Base-by-base conservation (phyloP, 1,140 invertebrate genomes). In the Yoshiicerus persimilis region DNA sequence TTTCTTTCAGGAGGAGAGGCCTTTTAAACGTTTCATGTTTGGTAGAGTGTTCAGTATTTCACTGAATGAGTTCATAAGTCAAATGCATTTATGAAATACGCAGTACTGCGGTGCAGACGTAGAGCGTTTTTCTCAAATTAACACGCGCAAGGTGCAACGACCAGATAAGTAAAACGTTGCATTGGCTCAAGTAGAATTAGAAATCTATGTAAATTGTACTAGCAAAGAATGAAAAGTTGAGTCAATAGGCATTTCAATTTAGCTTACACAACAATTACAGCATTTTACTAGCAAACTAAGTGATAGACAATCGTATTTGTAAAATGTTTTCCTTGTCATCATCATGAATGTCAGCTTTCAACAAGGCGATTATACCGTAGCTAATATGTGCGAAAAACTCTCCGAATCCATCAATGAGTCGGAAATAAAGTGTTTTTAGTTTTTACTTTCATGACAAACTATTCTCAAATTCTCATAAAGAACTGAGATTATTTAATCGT, bases 121-220 rank as follows among this genome's bases (percentile, higher is more conserved):
- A 66, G 16, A 25, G 34, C 56, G 13, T 34, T 62, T 66, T 86
- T 32, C 32, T 86, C n/a, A 16, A 47, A 86, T 64, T 62, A 56
- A 36, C 84, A 86, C 84, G 84, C 84, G 32, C 41, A 86, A 25
- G 56, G 84, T 56, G 84, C 84, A 86, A 86, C 25, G 84, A 56
- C 84, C 84, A 86, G 10, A 66, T 64, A 86, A 86, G 32, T 86
- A 62, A 86, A 86, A 86, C 84, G 39, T 70, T 70, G 47, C 84
- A 80, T 38, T 80, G 75, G 64, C 30, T 36, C n/a, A 80, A 80
- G 47, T 80, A 80, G 75, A 36, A 80, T 20, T 70, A 56, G 66
- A 70, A 70, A 70, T 70, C 66, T 70, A 70, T 70, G 66, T 70
- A 70, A 70, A 70, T 70, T 36, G 9, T 36, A 36, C 34, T 16